Evolutionary conservation across 1,140 invertebrate genomes (phyloP), one percentile per base, ranked within the genome.

Genomic region (Drosophila funebris): DNA sequence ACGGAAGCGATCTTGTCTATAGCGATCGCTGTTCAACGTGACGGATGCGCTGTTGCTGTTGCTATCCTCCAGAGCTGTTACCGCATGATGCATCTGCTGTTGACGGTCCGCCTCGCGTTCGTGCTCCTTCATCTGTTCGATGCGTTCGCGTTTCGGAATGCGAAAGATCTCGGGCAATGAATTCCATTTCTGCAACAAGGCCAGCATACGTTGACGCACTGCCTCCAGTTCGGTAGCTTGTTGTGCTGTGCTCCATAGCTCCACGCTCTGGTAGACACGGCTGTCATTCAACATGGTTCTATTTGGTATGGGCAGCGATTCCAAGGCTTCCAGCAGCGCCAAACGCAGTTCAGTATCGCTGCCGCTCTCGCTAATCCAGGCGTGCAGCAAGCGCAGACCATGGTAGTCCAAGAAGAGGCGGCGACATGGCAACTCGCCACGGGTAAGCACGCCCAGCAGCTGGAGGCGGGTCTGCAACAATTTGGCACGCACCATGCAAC

Each of bases 341-440:
- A 95, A 75, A 39, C 97, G 96, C 78, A 92, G 93, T 82, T 92
- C 78, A 31, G 91, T 81, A 48, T 91, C 79, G 29, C 50, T 95
- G 92, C 84, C 94, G 76, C 92, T 93, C 8, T 93, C 92, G 7
- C 95, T 93, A 94, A 98, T 98, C 95, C 98, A 99, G 39, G 96
- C 97, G 93, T 97, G 97, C 37, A 99, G 93, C 20, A 99, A 92
- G 7, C 96, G 93, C 24, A 99, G 93, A 0, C 98, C 98, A 90
- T 99, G 97, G 92, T 99, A 99, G 93, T 99, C 98, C 11, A 99
- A 93, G 92, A 99, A 99, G 22, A 99, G 93, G 22, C 98, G 93
- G 13, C 96, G 94, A 92, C 95, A 99, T 1, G 95, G 95, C 63
- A 96, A 92, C 82, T 97, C 96, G 0, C 96, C 96, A 57, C 94